Conservation (phyloP, 2,113 vertebrate genomes). For the Mystacornis crossleyi region DNA sequence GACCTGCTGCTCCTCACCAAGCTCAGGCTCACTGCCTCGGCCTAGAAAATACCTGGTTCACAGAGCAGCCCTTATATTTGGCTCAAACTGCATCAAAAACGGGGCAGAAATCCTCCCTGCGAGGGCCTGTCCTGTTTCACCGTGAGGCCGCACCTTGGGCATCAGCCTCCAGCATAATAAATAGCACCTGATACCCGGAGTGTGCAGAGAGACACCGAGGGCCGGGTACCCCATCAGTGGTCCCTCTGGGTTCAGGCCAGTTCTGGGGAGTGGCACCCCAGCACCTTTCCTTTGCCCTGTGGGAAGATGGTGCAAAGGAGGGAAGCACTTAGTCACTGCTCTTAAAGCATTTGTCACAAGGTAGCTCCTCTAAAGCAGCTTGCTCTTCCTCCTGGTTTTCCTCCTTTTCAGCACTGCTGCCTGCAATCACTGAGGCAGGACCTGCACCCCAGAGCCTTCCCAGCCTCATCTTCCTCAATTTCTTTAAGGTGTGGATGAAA, state of each 20-base stretch:
- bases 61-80: not conserved
- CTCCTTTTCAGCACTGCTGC: not conserved
- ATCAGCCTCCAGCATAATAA: not conserved
- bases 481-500: conserved; percentile 34
- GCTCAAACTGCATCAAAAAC: not conserved
- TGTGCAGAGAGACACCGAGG: accelerated
- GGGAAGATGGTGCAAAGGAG: not conserved
- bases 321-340: not conserved
- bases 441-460: not conserved
- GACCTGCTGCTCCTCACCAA: not conserved
- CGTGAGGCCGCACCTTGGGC: not conserved
- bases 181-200: accelerated
- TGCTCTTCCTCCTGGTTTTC: not conserved
- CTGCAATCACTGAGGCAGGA: not conserved
- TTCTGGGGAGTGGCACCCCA: not conserved
- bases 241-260: not conserved
- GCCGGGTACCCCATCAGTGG: accelerated
- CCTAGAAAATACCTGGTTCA: not conserved
- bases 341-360: not conserved
- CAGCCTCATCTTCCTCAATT: conserved; percentile 9
- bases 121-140: not conserved
- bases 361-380: not conserved
- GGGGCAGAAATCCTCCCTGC: not conserved
- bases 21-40: not conserved
- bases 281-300: not conserved